A percentile compares a stretch with the other conserved stretches of the same genome.
Evolutionary conservation across 2,888 invertebrate genomes (phyloP).

Genomic region (Tachina lurida): DNA sequence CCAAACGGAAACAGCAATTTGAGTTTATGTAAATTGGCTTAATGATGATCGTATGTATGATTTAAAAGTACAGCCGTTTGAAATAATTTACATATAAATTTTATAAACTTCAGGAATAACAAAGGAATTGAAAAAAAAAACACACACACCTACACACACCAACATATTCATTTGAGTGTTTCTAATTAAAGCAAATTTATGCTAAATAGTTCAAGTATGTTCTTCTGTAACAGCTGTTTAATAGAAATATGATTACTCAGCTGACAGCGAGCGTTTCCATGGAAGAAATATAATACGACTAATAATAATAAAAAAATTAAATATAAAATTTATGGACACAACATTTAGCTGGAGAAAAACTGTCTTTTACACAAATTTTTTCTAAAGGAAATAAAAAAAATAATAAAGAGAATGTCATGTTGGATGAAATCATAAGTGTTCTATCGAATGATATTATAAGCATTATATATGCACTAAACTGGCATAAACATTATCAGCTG

Average conservation of each 20-base stretch:
- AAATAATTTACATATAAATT: conserved; percentile 14
- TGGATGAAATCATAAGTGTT: too few species aligned
- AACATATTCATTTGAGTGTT: background rate
- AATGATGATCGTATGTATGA: background rate
- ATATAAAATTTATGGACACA: too few species aligned
- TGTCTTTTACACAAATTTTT: too few species aligned
- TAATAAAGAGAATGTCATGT: too few species aligned
- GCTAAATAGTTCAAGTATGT: background rate
- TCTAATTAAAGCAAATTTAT: background rate
- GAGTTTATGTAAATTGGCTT: conserved; percentile 54
- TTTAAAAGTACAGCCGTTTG: background rate
- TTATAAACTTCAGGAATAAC: background rate
- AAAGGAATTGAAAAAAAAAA: background rate
- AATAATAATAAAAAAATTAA: too few species aligned
- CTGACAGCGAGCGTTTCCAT: background rate
- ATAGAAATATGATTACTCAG: background rate
- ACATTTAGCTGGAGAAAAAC: too few species aligned
- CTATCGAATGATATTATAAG: too few species aligned
- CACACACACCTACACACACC: background rate
- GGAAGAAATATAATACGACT: background rate
- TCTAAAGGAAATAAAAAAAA: too few species aligned
- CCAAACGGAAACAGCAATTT: conserved; percentile 64
- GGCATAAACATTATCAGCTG: too few species aligned
- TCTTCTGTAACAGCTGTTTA: background rate
- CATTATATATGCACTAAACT: too few species aligned